Base-by-base conservation (phyloP, 2,797 vertebrate genomes). In the Pelobates cultripes region DNA sequence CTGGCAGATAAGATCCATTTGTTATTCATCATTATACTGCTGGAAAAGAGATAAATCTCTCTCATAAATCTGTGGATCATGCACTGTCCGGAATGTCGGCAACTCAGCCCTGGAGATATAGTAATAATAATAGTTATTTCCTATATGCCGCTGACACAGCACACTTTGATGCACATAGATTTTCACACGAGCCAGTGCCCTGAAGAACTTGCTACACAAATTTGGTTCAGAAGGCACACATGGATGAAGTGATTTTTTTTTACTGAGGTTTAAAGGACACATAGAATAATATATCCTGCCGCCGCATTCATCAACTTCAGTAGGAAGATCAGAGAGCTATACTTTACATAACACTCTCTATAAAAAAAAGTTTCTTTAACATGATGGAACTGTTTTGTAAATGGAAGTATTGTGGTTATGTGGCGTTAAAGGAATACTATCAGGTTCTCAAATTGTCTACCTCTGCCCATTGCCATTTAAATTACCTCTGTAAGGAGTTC, bases 121-220 rank as follows among this genome's bases (percentile, higher is more conserved):
- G 55, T 72, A 71, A 71, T 75, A 72, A 76, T 82, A 77, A 66
- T 75, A 43, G 51, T 70, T 53, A 66, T 77, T 76, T 82, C 57
- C 44, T 72, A 67, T 61, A 77, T 17, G 15, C 14, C 4, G 51
- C 66, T 70, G 66, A 70, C 55, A 43, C 60, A 70, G 73, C 67
- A 76, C 17, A 6, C 44, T 13, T 3, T 17, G 64, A 28, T 63
- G 47, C 79, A 66, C 43, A 51, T 43, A 63, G 17, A 71, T 75
- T 61, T 71, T 45, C 28, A 45, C 68, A 70, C 43, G 13, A 45
- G 3, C 42, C 15, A 41, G 14, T 61, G 55, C 43, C 45, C 40
- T 81, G 66, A 75, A 75, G 63, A 76, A n/a, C 69, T 63, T 76
- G 53, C 17, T 64, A 75, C 70, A 66, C 75, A 53, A 63, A 76